A percentile compares a stretch with the other conserved stretches of the same genome.
Conservation (phyloP, 2,113 vertebrate species). For the Atherinomorus stipes region DNA sequence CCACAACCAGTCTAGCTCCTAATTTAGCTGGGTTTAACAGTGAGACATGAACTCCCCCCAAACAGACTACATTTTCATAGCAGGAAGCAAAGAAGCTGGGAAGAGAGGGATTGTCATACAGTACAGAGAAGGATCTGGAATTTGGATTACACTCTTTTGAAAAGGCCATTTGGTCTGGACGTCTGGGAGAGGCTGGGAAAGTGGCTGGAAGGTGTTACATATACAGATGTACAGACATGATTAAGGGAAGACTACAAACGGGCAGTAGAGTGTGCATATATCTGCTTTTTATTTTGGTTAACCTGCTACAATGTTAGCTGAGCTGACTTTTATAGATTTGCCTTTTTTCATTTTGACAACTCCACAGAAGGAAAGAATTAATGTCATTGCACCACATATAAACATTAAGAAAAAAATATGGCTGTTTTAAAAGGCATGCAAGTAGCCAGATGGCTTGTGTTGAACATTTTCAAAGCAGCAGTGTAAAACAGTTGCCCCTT, state of each 20-base stretch:
- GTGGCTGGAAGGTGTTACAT: conserved; percentile 21
- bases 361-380: conserved; percentile 33
- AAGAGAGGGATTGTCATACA: conserved; percentile 36
- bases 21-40: conserved; percentile 74
- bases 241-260: conserved; percentile 2
- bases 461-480: too few species aligned
- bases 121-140: conserved; percentile 49
- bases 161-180: conserved; percentile 45
- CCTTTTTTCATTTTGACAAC: conserved; percentile 42
- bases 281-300: conserved; percentile 21
- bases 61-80: conserved; percentile 44
- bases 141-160: conserved; percentile 61
- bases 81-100: conserved; percentile 31
- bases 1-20: conserved; percentile 71
- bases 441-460: too few species aligned
- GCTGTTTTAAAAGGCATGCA: not conserved
- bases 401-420: conserved; percentile 20
- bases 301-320: conserved; percentile 23
- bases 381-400: conserved; percentile 6
- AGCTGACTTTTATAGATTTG: not conserved
- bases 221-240: not conserved
- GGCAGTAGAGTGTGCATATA: not conserved
- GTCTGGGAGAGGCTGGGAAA: conserved; percentile 30
- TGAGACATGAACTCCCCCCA: conserved; percentile 51
- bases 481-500: too few species aligned